phyloP scores from a whole-genome alignment of 2,888 invertebrate genomes.

The Brachycybe producta region DNA sequence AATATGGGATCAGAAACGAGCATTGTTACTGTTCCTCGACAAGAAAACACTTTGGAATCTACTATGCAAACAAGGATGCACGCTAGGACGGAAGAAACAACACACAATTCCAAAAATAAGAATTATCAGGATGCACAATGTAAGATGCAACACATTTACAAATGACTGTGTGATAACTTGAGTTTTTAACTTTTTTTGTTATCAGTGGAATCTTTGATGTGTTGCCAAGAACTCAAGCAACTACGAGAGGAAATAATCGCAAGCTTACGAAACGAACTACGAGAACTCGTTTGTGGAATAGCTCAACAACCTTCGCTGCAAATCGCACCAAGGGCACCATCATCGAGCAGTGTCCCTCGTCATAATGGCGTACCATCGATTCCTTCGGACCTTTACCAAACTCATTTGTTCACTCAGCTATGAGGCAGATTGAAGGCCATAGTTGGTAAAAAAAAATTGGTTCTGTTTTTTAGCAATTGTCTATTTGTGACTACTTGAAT shows the following conservation, averaged over 20 bases:
- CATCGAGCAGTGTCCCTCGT: too few species aligned
- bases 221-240: constrained; percentile 29
- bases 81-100: too few species aligned
- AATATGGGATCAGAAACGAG: constrained; percentile 6
- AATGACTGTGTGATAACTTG: not conserved
- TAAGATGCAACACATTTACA: too few species aligned
- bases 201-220: too few species aligned
- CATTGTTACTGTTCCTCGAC: not conserved
- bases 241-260: constrained; percentile 30
- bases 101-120: too few species aligned
- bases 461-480: too few species aligned
- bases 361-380: constrained; percentile 2
- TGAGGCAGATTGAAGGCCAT: constrained; percentile 13
- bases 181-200: too few species aligned
- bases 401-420: constrained; percentile 17
- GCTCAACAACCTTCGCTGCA: not conserved
- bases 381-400: constrained; percentile 18
- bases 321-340: too few species aligned
- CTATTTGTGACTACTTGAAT: too few species aligned
- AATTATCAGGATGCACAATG: too few species aligned
- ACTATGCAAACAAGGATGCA: not conserved
- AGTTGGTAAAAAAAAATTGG: too few species aligned
- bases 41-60: not conserved
- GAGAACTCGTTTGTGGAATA: constrained; percentile 20
- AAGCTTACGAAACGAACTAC: constrained; percentile 28